Evolutionary conservation across 2,113 vertebrate genomes (phyloP).

Genomic region (Spheniscus mendiculus): DNA sequence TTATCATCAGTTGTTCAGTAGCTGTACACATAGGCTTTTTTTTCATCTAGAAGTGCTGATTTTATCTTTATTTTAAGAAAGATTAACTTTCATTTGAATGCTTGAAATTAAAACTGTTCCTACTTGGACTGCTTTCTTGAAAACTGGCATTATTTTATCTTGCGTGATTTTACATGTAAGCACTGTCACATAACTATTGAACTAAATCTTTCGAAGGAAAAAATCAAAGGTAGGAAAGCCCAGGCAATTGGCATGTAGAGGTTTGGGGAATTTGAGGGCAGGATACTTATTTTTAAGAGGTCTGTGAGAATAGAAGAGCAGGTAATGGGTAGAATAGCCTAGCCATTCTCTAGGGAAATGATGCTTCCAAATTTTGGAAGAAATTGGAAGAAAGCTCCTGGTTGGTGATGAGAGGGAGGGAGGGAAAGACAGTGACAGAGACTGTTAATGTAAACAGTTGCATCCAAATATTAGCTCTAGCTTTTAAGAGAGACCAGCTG

Average conservation of each 20-base stretch:
- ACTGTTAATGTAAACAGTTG: not conserved
- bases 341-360: not conserved
- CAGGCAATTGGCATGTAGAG: not conserved
- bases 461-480: not conserved
- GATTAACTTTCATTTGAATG: not conserved
- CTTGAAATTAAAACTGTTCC: not conserved
- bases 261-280: not conserved
- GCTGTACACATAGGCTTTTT: not conserved
- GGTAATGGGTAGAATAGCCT: not conserved
- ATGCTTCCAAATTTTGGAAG: not conserved
- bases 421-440: not conserved
- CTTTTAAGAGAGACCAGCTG: not conserved
- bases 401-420: not conserved
- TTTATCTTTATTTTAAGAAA: slow-evolving; percentile 57
- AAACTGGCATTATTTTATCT: not conserved
- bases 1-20: slow-evolving; percentile 58
- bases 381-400: not conserved
- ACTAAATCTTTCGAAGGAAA: not conserved
- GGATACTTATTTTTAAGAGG: not conserved
- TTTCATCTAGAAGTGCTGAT: slow-evolving; percentile 50
- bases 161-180: not conserved
- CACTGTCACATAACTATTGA: not conserved
- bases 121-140: not conserved
- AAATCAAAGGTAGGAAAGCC: not conserved
- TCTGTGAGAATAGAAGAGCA: not conserved